phyloP scores from a whole-genome alignment of 2,888 invertebrate genomes.

The Mythimna pallens region DNA sequence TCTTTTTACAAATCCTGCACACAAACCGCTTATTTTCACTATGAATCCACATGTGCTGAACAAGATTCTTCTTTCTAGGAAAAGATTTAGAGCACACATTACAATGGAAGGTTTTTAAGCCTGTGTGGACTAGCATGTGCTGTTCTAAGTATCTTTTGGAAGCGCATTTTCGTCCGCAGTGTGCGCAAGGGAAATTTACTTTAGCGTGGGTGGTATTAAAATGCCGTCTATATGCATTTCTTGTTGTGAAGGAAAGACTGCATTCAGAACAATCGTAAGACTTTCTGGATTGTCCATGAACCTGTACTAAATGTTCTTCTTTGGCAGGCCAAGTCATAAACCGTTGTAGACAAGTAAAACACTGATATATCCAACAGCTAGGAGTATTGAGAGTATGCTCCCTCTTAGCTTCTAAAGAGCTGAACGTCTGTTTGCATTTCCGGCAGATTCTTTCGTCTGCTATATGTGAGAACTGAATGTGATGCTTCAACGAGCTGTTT shows the following conservation, averaged over 20 bases:
- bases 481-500: slow-evolving; percentile 77
- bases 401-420: slow-evolving; percentile 74
- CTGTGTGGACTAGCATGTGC: slow-evolving; percentile 88
- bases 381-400: slow-evolving; percentile 74
- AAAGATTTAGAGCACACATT: slow-evolving; percentile 85
- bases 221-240: slow-evolving; percentile 77
- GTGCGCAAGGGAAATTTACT: slow-evolving; percentile 78
- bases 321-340: slow-evolving; percentile 79
- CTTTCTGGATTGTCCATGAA: slow-evolving; percentile 74
- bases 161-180: slow-evolving; percentile 80
- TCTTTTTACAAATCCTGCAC: slow-evolving; percentile 81
- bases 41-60: slow-evolving; percentile 86
- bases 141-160: slow-evolving; percentile 78
- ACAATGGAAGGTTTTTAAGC: slow-evolving; percentile 86
- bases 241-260: slow-evolving; percentile 73
- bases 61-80: slow-evolving; percentile 81
- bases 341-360: slow-evolving; percentile 78
- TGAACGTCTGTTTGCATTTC: slow-evolving; percentile 80
- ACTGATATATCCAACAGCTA: slow-evolving; percentile 81
- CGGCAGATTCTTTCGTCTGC: slow-evolving; percentile 77
- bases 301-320: slow-evolving; percentile 76
- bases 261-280: slow-evolving; percentile 81
- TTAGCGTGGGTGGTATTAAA: slow-evolving; percentile 82
- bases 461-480: slow-evolving; percentile 77
- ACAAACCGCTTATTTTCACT: slow-evolving; percentile 82